These are phyloP conservation scores for Xestobium rufovillosum DNA, from an alignment of 2,888 invertebrate genomes.

Conservation along the genomic window DNA sequence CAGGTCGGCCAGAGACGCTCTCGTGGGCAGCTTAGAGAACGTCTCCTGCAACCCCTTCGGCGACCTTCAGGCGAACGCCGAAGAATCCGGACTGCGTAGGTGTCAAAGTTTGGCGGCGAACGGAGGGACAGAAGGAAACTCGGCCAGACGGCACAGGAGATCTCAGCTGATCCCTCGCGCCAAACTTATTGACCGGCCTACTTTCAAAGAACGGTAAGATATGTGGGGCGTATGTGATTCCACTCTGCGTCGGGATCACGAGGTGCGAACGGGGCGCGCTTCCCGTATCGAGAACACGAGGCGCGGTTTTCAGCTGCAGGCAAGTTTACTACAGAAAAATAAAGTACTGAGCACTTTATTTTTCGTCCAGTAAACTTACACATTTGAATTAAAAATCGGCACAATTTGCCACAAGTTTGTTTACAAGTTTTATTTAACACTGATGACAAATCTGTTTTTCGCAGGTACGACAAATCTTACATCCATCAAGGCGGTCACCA, in stretches of 20 bases:
- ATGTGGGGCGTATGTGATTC: neutral
- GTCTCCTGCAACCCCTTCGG: constrained; percentile 37
- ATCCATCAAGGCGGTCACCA: too few relatives aligned
- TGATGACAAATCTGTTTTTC: too few relatives aligned
- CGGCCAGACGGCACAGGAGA: constrained; percentile 62
- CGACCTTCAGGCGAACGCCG: constrained; percentile 17
- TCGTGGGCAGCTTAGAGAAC: constrained; percentile 38
- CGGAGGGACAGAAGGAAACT: constrained; percentile 23
- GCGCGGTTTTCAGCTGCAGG: too few relatives aligned
- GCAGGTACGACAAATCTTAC: too few relatives aligned
- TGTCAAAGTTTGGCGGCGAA: constrained; percentile 31
- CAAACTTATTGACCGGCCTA: constrained; percentile 67
- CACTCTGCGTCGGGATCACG: neutral
- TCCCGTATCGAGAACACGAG: too few relatives aligned
- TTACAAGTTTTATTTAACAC: too few relatives aligned
- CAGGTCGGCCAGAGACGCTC: constrained; percentile 17
- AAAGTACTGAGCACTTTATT: too few relatives aligned
- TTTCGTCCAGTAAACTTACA: too few relatives aligned
- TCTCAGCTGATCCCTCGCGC: constrained; percentile 76
- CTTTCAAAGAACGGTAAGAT: constrained; percentile 63
- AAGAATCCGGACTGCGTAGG: constrained; percentile 27
- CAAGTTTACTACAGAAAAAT: too few relatives aligned
- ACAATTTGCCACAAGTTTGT: too few relatives aligned
- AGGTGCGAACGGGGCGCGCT: neutral
- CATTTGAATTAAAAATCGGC: too few relatives aligned